These are phyloP conservation scores for Myopa tessellatipennis DNA, from an alignment of 2,888 invertebrate species.

Conservation along the genomic window DNA sequence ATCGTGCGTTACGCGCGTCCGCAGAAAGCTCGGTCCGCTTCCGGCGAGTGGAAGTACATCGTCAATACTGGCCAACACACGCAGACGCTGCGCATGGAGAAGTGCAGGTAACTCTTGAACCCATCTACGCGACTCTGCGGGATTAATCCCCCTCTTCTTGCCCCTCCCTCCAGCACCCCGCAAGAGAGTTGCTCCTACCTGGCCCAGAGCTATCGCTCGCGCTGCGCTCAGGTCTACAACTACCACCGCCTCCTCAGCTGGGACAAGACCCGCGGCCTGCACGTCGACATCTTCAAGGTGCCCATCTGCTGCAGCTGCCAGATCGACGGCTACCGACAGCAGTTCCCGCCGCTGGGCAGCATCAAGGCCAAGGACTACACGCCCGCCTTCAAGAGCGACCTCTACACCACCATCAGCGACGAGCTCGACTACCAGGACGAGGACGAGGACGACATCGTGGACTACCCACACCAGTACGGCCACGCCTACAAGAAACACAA, in stretches of 20 bases:
- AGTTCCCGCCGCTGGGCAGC: conserved; percentile 72
- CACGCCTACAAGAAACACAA: conserved; percentile 46
- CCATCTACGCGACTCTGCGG: too few relatives aligned
- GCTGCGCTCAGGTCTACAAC: conserved; percentile 85
- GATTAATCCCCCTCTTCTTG: background rate
- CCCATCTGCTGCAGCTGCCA: conserved; percentile 87
- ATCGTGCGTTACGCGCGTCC: conserved; percentile 83
- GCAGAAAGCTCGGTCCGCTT: conserved; percentile 82
- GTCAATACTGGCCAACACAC: conserved; percentile 88
- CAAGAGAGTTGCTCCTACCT: conserved; percentile 82
- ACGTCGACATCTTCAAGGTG: conserved; percentile 87
- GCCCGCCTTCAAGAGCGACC: conserved; percentile 44
- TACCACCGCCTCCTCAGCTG: conserved; percentile 85
- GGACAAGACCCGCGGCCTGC: conserved; percentile 82
- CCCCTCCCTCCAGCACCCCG: conserved; percentile 72
- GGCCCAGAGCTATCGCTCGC: conserved; percentile 82
- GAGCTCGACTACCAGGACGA: conserved; percentile 60
- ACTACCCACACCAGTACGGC: conserved; percentile 43
- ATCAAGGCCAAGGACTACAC: conserved; percentile 42
- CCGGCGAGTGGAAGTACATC: conserved; percentile 87
- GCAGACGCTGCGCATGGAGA: conserved; percentile 83
- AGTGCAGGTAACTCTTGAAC: conserved; percentile 72
- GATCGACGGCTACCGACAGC: conserved; percentile 79
- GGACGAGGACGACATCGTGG: conserved; percentile 60
- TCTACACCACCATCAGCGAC: conserved; percentile 58